phyloP scores from a whole-genome alignment of 2,888 invertebrate genomes.

The Caenorhabditis sp. region DNA sequence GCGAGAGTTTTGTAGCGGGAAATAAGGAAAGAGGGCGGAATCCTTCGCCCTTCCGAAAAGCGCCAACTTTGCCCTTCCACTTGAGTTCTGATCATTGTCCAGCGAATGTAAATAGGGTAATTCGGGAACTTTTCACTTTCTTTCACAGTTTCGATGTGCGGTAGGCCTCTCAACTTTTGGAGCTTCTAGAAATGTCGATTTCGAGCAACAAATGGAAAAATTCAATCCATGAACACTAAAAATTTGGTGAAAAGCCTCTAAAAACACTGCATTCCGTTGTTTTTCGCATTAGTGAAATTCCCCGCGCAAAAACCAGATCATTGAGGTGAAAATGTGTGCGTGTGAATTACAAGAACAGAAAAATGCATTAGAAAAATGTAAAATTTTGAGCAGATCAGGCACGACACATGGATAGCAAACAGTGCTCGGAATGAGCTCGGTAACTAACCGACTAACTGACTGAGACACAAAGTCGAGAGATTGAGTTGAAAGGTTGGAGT shows the following conservation, averaged over 20 bases:
- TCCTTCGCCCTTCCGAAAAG: conserved; percentile 1
- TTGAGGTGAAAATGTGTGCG: no score
- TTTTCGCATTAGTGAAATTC: no score
- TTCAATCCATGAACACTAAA: no score
- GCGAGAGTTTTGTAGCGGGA: conserved; percentile 25
- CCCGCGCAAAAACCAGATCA: no score
- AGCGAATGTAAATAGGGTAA: conserved; percentile 31
- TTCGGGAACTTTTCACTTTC: background rate
- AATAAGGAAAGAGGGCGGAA: background rate
- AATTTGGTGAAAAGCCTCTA: no score
- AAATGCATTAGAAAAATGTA: conserved; percentile 1
- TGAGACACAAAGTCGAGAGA: conserved; percentile 36
- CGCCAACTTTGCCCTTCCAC: conserved; percentile 30
- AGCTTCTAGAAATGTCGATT: no score
- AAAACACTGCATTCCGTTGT: no score
- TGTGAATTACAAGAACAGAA: conserved; percentile 8
- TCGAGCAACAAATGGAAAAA: no score
- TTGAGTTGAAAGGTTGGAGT: conserved; percentile 43
- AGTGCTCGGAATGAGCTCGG: background rate
- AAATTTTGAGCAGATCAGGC: conserved; percentile 14
- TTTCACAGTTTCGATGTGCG: no score
- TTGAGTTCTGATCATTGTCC: conserved; percentile 53
- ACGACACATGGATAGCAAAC: conserved; percentile 45
- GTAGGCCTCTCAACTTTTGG: no score
- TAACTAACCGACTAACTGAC: conserved; percentile 26